Evolutionary conservation across 1,140 invertebrate species (phyloP).

Genomic region (Copidosoma floridanum): DNA sequence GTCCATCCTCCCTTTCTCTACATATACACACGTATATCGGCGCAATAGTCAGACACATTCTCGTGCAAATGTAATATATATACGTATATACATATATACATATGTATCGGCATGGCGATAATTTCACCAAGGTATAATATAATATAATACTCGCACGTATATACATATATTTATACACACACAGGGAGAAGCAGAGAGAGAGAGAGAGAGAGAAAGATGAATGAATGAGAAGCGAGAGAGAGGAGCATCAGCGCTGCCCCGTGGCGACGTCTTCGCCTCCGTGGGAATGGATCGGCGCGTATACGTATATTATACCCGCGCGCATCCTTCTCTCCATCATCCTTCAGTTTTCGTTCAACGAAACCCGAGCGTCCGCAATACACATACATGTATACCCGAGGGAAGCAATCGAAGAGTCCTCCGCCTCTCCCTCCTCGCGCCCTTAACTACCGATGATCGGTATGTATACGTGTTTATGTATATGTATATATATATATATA

Average conservation of each 20-base stretch:
- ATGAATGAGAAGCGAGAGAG: background rate
- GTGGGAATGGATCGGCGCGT: conserved; percentile 9
- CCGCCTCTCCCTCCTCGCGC: no score
- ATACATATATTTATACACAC: no score
- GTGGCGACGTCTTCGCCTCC: conserved; percentile 10
- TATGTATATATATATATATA: no score
- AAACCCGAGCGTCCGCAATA: conserved; percentile 19
- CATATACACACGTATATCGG: background rate
- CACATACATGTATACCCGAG: no score
- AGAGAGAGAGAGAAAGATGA: background rate
- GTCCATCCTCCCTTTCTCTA: background rate
- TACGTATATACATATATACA: no score
- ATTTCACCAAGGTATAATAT: background rate
- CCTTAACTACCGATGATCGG: conserved; percentile 22
- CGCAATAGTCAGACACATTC: conserved; percentile 3
- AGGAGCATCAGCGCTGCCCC: conserved; percentile 1
- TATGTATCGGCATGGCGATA: background rate
- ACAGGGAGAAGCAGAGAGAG: no score
- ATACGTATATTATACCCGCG: conserved; percentile 8
- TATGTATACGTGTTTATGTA: conserved; percentile 23
- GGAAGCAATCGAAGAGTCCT: conserved; percentile 11
- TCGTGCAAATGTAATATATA: no score
- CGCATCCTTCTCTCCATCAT: background rate
- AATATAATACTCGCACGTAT: no score
- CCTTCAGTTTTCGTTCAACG: conserved; percentile 1